Conservation (phyloP, 2,797 vertebrate species). For the Gallirallus australis region DNA sequence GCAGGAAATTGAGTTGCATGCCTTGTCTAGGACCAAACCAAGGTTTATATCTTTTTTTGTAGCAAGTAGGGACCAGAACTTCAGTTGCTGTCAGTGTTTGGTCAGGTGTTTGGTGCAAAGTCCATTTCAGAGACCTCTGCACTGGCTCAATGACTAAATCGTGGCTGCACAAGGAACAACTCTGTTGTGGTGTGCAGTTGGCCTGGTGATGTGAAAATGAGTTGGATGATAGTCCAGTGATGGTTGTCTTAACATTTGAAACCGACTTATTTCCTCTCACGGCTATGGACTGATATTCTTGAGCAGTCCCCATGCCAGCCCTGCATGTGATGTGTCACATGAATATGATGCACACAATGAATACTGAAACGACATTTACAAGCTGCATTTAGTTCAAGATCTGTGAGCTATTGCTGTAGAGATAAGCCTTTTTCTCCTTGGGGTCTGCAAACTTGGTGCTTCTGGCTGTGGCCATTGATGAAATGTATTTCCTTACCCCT, state of each 20-base stretch:
- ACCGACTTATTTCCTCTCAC: background rate
- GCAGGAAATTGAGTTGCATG: background rate
- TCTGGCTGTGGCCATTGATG: background rate
- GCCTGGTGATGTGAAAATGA: background rate
- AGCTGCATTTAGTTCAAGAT: background rate
- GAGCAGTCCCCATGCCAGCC: background rate
- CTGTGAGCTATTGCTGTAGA: background rate
- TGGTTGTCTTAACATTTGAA: background rate
- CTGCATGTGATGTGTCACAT: background rate
- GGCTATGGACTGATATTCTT: background rate
- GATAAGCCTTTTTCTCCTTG: background rate
- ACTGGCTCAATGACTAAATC: background rate
- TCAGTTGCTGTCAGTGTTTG: background rate
- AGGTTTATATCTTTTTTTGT: background rate
- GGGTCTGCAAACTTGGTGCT: background rate
- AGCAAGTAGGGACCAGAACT: background rate
- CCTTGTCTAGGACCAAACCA: background rate
- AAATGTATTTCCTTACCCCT: background rate
- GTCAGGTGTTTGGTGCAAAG: background rate
- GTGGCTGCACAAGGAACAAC: background rate
- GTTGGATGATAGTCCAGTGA: background rate
- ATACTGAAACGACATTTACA: background rate
- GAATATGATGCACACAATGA: background rate
- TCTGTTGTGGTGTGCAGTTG: background rate
- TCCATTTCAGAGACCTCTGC: background rate